Evolutionary conservation across 2,113 vertebrate species (phyloP), one percentile per base, ranked within the genome.

Genomic region (Microtus pennsylvanicus): DNA sequence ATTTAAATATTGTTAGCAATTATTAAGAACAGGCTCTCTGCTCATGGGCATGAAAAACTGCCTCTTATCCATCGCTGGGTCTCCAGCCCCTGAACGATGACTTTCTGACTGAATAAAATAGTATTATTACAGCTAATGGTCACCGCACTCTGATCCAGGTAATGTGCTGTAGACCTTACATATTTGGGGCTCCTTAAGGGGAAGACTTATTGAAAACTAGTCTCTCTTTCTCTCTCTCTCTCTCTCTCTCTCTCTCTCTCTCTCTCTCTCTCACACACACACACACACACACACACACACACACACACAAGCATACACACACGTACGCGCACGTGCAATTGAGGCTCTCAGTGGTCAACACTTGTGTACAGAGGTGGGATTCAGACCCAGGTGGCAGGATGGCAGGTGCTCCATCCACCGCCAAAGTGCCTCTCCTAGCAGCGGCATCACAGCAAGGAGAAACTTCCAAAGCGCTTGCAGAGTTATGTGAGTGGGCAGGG

Each of bases 11-110:
- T 80, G 47, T 83, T 78, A 91, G 74, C 50, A 96, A 94, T 95
- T 96, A 95, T 89, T 95, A 65, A 93, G 30, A 83, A 92, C 89
- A 52, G 74, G 61, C 22, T 83, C n/a, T 42, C 33, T 69, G n/a
- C 50, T 63, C 65, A 10, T 14, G 45, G 83, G 33, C 91, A 89
- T 10, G 74, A 55, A n/a, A 58, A 42, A 61, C 89, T 61, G 55
- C 63, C 30, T 75, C 75, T 74, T 82, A n/a, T 38, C 80, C 63
- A 74, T 50, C 69, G 22, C 76, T 94, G 0, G 42, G 26, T 58
- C 52, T 72, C 52, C 50, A 90, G 87, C 6, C 42, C 87, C 11
- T 4, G 0, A 72, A 69, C 10, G 77, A 11, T 38, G 9, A 26
- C 67, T 94, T 19, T 5, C 11, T 63, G 28, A 74, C 63, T 19